Evolutionary conservation across 2,888 invertebrate genomes (phyloP), one percentile per base, ranked within the genome.

Genomic region (Drosophila dives): DNA sequence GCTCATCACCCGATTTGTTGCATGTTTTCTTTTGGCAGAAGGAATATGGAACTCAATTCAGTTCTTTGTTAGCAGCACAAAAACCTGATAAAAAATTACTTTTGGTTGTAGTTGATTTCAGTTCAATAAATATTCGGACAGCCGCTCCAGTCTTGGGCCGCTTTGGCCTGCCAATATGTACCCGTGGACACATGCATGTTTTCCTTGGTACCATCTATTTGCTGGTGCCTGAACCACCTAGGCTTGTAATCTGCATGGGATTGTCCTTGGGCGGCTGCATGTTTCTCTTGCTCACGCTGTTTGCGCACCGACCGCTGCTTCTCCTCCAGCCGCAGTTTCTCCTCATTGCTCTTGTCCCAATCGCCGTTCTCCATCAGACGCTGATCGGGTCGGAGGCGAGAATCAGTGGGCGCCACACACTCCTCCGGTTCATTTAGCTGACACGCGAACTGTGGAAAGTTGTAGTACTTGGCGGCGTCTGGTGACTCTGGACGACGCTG

Each of bases 391-490:
- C 99, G 95, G 63, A 95, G 93, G 34, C 99, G 95, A 60, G 97
- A 96, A 94, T 99, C 99, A 0, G 99, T 99, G 12, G 99, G 99
- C 51, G 99, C 98, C 33, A 99, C 96, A 73, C 95, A 97, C 6
- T 96, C 95, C 93, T 99, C 99, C 54, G 95, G 95, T 94, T 99
- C 99, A 94, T 99, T 99, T 86, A 99, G 94, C 93, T 99, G 99
- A 91, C 98, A 97, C 56, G 99, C 99, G 86, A 99, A 94, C 92
- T 96, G 94, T 49, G 99, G 99, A 94, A 99, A 99, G 94, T 97
- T 96, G 94, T 99, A 99, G 94, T 96, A 98, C 93, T 94, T 95
- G 78, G 95, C 95, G 56, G 94, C 93, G 89, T 95, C 95, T 1
- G 93, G 91, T 93, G 97, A 95, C 66, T 97, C 97, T 83, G 95